phyloP scores from a whole-genome alignment of 2,797 vertebrate species.

The Sebastes wilsoni region DNA sequence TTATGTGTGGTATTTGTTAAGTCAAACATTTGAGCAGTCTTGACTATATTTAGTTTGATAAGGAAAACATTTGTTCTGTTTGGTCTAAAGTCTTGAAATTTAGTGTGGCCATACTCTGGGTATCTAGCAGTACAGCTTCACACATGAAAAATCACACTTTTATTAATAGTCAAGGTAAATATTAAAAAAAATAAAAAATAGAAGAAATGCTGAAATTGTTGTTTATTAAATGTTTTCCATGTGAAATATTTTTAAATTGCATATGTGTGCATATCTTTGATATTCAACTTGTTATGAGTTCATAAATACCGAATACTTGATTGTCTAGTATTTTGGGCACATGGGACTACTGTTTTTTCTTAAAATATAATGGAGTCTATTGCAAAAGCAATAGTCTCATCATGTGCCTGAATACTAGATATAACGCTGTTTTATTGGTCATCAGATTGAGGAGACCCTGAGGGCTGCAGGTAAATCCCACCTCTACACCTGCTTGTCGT shows the following conservation, averaged over 20 bases:
- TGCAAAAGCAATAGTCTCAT: too few relatives aligned
- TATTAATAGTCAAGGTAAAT: too few relatives aligned
- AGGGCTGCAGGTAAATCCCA: constrained; percentile 66
- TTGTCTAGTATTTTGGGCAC: neutral
- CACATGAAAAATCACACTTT: neutral
- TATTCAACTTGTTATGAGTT: neutral
- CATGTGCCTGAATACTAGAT: too few relatives aligned
- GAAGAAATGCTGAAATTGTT: too few relatives aligned
- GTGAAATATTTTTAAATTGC: neutral
- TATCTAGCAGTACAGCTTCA: neutral
- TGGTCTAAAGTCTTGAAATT: neutral
- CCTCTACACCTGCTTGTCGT: constrained; percentile 74
- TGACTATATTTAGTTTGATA: neutral
- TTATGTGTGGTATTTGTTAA: neutral
- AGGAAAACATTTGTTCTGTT: neutral
- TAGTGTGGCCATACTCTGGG: rapidly evolving
- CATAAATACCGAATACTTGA: neutral
- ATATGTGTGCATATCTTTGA: neutral
- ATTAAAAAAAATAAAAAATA: too few relatives aligned
- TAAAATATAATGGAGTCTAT: neutral
- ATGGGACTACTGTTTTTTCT: neutral
- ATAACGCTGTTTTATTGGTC: neutral
- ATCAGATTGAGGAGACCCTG: constrained; percentile 67
- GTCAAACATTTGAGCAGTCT: neutral
- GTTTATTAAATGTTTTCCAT: neutral